phyloP scores from a whole-genome alignment of 2,888 invertebrate genomes.

The Campoletis raptor region DNA sequence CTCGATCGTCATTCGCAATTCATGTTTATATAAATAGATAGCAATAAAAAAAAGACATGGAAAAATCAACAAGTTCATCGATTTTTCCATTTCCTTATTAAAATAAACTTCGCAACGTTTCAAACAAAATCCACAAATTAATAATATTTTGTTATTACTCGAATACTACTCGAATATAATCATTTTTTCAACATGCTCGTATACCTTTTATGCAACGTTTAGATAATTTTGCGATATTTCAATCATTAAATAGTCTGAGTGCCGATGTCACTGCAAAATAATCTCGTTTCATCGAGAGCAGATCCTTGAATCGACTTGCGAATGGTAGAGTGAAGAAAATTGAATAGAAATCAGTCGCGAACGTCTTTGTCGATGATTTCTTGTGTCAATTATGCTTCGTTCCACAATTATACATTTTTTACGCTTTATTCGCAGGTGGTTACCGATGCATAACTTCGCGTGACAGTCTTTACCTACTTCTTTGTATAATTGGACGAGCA shows the following conservation, averaged over 20 bases:
- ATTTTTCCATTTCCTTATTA: background rate
- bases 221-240: background rate
- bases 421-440: background rate
- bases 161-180: no score
- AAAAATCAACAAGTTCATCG: background rate
- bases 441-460: conserved; percentile 1
- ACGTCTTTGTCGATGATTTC: background rate
- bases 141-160: background rate
- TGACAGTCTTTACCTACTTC: background rate
- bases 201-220: background rate
- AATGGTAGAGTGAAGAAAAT: background rate
- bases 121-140: background rate
- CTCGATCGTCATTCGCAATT: background rate
- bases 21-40: background rate
- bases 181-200: background rate
- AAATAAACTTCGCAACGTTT: background rate
- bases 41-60: background rate
- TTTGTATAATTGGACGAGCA: background rate
- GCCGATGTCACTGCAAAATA: background rate
- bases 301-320: background rate
- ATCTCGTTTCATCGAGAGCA: background rate
- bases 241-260: background rate
- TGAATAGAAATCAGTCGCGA: background rate
- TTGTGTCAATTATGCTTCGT: background rate
- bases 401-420: background rate